Conservation (phyloP, 1,140 invertebrate species). For the Metopolophium dirhodum region DNA sequence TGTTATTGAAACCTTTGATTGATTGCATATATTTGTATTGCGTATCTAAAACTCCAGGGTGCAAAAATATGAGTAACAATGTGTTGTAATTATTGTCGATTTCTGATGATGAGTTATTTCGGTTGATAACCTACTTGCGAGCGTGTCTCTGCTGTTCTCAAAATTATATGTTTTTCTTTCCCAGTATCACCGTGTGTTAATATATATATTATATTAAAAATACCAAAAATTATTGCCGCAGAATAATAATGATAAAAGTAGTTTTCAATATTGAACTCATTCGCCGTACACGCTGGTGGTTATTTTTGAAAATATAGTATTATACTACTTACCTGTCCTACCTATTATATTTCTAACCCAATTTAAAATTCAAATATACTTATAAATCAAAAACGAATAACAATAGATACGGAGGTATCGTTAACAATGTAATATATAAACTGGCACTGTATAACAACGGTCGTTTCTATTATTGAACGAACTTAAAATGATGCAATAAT, state of each 20-base stretch:
- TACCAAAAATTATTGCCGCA: background rate
- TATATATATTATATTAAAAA: background rate
- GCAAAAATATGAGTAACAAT: background rate
- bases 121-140: background rate
- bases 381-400: background rate
- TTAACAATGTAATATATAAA: background rate
- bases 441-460: background rate
- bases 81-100: background rate
- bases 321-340: too few species aligned
- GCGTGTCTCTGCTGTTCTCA: background rate
- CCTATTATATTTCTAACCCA: background rate
- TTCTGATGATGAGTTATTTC: background rate
- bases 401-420: background rate
- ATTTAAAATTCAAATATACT: background rate
- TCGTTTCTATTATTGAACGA: background rate
- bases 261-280: background rate
- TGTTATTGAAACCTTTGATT: too few species aligned
- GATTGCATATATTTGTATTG: too few species aligned
- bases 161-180: background rate
- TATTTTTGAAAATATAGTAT: slow-evolving; percentile 11
- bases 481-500: background rate
- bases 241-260: background rate
- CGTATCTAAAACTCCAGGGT: background rate
- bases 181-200: background rate
- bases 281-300: background rate